Evolutionary conservation across 2,797 vertebrate genomes (phyloP).

Genomic region (Myotis myotis): DNA sequence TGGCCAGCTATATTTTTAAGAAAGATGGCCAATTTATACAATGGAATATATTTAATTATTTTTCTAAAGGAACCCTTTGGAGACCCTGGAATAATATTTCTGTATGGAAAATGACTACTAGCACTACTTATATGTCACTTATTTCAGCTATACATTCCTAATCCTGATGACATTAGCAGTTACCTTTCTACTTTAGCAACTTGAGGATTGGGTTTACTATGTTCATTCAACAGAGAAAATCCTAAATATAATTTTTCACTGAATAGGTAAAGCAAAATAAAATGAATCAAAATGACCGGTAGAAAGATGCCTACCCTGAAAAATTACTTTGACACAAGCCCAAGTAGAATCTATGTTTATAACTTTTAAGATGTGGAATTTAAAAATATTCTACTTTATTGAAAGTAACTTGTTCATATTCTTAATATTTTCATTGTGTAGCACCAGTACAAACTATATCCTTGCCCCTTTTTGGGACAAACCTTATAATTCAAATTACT

Average conservation of each 20-base stretch:
- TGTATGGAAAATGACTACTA: not conserved
- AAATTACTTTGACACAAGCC: slow-evolving; percentile 37
- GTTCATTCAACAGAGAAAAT: slow-evolving; percentile 50
- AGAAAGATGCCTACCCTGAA: not conserved
- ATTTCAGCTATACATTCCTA: not conserved
- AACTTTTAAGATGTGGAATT: slow-evolving; percentile 31
- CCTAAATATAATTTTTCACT: slow-evolving; percentile 28
- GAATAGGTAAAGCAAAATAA: slow-evolving; percentile 35
- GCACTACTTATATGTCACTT: not conserved
- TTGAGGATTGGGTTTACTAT: not conserved
- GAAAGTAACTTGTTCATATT: slow-evolving; percentile 19
- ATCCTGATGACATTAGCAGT: slow-evolving; percentile 21
- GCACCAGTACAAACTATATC: not conserved
- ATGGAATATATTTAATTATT: not conserved
- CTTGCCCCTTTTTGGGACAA: not conserved
- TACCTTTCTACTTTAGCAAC: slow-evolving; percentile 11
- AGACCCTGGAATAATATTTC: not conserved
- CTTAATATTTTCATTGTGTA: not conserved
- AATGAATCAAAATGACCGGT: slow-evolving; percentile 30
- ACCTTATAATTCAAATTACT: not conserved
- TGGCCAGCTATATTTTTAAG: not conserved
- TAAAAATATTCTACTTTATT: not conserved
- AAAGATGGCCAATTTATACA: not conserved
- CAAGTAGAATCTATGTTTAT: not conserved
- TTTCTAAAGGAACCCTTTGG: not conserved